phyloP scores from a whole-genome alignment of 2,797 vertebrate species.

The Erpetoichthys calabaricus region DNA sequence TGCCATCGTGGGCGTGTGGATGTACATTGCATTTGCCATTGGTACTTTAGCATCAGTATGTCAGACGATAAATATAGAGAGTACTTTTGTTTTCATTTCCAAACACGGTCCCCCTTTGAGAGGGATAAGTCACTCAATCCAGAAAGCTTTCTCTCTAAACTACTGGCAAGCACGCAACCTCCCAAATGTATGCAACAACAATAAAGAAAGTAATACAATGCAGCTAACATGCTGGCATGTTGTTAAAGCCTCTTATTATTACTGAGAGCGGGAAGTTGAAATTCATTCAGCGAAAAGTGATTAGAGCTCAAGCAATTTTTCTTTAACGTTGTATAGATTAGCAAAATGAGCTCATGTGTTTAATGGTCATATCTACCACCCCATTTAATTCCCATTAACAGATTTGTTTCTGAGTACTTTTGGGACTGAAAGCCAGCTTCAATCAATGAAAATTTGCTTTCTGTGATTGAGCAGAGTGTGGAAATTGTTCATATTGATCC shows the following conservation, averaged over 20 bases:
- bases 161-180: no score
- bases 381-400: constrained; percentile 1
- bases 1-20: no score
- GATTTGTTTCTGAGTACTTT: background rate
- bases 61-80: no score
- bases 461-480: background rate
- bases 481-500: constrained; percentile 1
- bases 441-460: background rate
- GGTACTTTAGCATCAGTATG: no score
- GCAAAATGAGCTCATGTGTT: background rate
- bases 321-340: background rate
- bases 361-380: background rate
- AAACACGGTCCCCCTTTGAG: no score
- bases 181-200: no score
- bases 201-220: background rate
- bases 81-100: no score
- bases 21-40: no score
- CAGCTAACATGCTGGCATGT: background rate
- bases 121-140: no score
- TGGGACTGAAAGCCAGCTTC: background rate
- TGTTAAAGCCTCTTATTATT: background rate
- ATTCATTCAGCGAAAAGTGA: background rate
- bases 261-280: background rate
- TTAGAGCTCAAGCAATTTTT: background rate
- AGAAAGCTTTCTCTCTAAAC: no score